A percentile compares a stretch with the other conserved stretches of the same genome.
Evolutionary conservation across 2,113 vertebrate species (phyloP).

Genomic region (Pachypanchax playfairii): DNA sequence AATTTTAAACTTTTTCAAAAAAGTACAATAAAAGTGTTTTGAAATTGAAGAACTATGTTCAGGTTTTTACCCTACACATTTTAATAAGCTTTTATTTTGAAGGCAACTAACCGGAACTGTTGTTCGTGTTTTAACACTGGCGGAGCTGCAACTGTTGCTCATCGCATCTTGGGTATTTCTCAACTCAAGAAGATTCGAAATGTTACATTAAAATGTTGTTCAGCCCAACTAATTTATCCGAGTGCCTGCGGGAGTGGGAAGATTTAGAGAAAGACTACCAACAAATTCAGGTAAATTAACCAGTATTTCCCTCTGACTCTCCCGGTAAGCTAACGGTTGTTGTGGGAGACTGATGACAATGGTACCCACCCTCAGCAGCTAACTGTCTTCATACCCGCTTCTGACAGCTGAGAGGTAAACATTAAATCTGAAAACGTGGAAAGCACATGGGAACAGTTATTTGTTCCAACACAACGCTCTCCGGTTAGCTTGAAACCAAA

Average conservation of each 20-base stretch:
- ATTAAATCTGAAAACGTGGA: neutral
- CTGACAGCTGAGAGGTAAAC: neutral
- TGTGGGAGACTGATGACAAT: neutral
- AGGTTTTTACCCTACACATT: neutral
- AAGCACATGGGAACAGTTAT: neutral
- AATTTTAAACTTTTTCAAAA: neutral
- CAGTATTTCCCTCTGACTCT: neutral
- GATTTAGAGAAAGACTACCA: constrained; percentile 90
- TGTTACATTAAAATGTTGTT: constrained; percentile 59
- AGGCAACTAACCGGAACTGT: constrained; percentile 13
- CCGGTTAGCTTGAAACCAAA: neutral
- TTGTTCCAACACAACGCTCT: neutral
- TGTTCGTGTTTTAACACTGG: accelerated
- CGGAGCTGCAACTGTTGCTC: constrained; percentile 32
- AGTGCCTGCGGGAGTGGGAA: constrained; percentile 90
- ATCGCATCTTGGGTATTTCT: constrained; percentile 3
- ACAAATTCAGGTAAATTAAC: constrained; percentile 84
- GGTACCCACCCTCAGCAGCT: constrained; percentile 14
- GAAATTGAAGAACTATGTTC: neutral
- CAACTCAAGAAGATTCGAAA: neutral
- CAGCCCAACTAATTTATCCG: constrained; percentile 60
- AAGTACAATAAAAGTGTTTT: neutral
- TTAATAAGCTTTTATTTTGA: constrained; percentile 34
- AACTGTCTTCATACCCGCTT: neutral
- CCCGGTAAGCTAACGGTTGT: constrained; percentile 7